phyloP scores from a whole-genome alignment of 1,140 invertebrate genomes.

The Chironomus striatipennis region DNA sequence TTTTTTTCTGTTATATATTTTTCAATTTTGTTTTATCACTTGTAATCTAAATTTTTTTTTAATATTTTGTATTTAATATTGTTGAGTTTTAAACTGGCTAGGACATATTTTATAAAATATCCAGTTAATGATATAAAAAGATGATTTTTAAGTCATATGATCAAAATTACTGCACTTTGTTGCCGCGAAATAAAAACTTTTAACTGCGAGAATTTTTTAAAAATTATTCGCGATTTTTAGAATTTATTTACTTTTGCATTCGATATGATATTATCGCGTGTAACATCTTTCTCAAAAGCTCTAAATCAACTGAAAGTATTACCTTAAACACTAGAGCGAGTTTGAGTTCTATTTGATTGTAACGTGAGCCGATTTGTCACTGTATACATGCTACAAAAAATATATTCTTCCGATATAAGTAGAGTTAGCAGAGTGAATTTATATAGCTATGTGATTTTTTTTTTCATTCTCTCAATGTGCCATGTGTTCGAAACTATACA shows the following conservation, averaged over 20 bases:
- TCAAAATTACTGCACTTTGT: neutral
- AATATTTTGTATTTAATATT: too few species aligned
- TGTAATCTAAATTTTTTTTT: too few species aligned
- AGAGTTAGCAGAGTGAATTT: too few species aligned
- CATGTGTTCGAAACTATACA: too few species aligned
- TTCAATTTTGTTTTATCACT: too few species aligned
- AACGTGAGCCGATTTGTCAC: neutral
- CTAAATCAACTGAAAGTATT: conserved; percentile 17
- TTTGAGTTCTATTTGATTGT: conserved; percentile 1
- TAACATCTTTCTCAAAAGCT: conserved; percentile 20
- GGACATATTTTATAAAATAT: too few species aligned
- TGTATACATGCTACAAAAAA: conserved; percentile 5
- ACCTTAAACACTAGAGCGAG: neutral
- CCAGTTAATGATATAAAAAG: too few species aligned
- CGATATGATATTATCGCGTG: neutral
- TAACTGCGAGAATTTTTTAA: neutral
- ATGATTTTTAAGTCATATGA: neutral
- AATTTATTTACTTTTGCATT: neutral
- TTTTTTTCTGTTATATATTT: too few species aligned
- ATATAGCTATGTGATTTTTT: too few species aligned
- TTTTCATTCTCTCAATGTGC: too few species aligned
- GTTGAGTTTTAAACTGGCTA: too few species aligned
- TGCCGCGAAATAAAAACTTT: neutral
- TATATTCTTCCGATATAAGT: too few species aligned
- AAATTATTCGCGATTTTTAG: neutral